A percentile compares a stretch with the other conserved stretches of the same genome.
These are phyloP conservation scores for Struthidea cinerea DNA, from an alignment of 2,113 vertebrate species.

Conservation along the genomic window DNA sequence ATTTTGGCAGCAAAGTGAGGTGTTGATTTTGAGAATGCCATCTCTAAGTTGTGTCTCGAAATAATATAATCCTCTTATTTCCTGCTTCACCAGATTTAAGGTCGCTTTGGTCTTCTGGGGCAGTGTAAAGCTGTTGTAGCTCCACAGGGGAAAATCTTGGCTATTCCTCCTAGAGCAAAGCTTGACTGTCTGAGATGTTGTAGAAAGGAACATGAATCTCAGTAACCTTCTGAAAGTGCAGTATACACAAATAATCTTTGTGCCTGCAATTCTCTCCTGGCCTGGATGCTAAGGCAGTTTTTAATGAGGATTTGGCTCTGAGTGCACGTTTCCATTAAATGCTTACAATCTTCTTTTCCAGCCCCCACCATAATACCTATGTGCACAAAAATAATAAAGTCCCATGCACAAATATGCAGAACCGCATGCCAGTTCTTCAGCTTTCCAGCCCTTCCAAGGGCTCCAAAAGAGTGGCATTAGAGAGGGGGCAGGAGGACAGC, in stretches of 20 bases:
- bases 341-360: slow-evolving; percentile 39
- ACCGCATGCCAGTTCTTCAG: background rate
- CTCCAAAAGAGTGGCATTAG: background rate
- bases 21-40: background rate
- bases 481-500: background rate
- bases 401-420: background rate
- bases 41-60: background rate
- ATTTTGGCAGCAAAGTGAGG: background rate
- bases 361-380: background rate
- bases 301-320: slow-evolving; percentile 60
- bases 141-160: background rate
- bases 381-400: background rate
- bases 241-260: slow-evolving; percentile 24
- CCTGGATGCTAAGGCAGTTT: slow-evolving; percentile 23
- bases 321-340: slow-evolving; percentile 10
- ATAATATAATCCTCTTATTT: slow-evolving; percentile 49
- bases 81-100: slow-evolving; percentile 21
- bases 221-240: slow-evolving; percentile 25
- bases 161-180: slow-evolving; percentile 9
- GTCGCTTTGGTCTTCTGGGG: background rate
- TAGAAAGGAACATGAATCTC: background rate
- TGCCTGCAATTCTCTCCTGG: slow-evolving; percentile 16
- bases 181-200: background rate
- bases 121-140: background rate
- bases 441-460: background rate